These are phyloP conservation scores for Drosophila oshimai DNA, from an alignment of 1,140 invertebrate genomes.

Conservation along the genomic window DNA sequence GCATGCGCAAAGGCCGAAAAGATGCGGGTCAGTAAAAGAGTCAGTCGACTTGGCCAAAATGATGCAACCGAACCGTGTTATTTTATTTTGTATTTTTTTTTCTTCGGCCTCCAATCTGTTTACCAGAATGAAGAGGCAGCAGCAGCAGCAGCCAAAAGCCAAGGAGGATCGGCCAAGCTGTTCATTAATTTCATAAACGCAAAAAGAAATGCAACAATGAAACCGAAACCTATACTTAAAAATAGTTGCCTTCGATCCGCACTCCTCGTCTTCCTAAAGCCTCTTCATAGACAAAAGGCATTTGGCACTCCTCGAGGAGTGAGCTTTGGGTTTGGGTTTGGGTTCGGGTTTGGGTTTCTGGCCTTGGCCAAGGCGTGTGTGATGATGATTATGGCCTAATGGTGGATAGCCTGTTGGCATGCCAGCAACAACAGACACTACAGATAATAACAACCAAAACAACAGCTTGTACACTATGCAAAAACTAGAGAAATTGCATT, in stretches of 20 bases:
- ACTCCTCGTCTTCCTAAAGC: background rate
- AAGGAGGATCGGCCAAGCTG: slow-evolving; percentile 46
- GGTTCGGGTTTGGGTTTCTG: slow-evolving; percentile 7
- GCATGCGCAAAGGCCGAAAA: slow-evolving; percentile 42
- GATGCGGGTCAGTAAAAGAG: slow-evolving; percentile 69
- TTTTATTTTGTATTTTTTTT: slow-evolving; percentile 6
- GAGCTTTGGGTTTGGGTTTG: background rate
- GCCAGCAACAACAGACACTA: slow-evolving; percentile 42
- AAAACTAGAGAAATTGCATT: background rate
- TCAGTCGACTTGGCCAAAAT: slow-evolving; percentile 44
- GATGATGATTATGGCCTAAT: slow-evolving; percentile 80
- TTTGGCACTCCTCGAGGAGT: slow-evolving; percentile 65
- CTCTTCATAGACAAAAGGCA: slow-evolving; percentile 72
- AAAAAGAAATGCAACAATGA: slow-evolving; percentile 80
- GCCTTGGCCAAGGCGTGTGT: slow-evolving; percentile 74
- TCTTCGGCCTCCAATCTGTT: slow-evolving; percentile 29
- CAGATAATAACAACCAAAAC: slow-evolving; percentile 47
- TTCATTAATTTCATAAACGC: slow-evolving; percentile 80
- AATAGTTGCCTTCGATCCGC: slow-evolving; percentile 45
- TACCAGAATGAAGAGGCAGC: slow-evolving; percentile 23
- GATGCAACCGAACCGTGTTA: slow-evolving; percentile 71
- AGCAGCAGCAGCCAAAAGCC: too few relatives aligned
- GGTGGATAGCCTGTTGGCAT: slow-evolving; percentile 76
- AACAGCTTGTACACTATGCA: slow-evolving; percentile 18
- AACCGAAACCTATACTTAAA: slow-evolving; percentile 81